These are phyloP conservation scores for Sebastes glaucus DNA, from an alignment of 2,797 vertebrate genomes.

Conservation along the genomic window DNA sequence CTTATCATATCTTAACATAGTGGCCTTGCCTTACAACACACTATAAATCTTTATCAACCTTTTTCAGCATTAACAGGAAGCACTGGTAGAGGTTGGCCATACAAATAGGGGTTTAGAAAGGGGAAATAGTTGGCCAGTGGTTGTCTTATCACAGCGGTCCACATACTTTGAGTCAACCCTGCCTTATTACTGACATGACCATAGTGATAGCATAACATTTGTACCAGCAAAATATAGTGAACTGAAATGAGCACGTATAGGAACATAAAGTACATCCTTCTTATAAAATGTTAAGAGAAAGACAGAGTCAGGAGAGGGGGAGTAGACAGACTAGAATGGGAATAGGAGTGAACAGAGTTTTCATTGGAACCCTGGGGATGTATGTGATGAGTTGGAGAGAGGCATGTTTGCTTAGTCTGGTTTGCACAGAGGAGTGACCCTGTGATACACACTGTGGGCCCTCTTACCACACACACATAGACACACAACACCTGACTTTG, in stretches of 20 bases:
- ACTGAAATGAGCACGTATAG: not conserved
- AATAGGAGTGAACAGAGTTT: conserved; percentile 37
- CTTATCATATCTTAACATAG: too few species aligned
- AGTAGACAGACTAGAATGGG: conserved; percentile 1
- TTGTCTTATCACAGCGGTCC: not conserved
- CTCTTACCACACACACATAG: not conserved
- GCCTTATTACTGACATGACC: not conserved
- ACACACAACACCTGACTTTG: conserved; percentile 3
- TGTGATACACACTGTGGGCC: conserved; percentile 43
- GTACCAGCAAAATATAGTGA: not conserved
- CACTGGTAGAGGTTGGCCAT: too few species aligned
- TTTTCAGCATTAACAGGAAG: not conserved
- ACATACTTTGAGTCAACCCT: not conserved
- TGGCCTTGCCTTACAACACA: not conserved
- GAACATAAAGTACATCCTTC: not conserved
- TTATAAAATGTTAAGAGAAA: conserved; percentile 4
- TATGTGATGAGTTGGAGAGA: conserved; percentile 63
- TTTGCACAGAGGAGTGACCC: conserved; percentile 69
- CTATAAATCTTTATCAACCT: not conserved
- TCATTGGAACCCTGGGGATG: conserved; percentile 56
- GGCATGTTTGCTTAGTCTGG: conserved; percentile 51
- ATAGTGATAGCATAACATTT: not conserved
- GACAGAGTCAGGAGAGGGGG: not conserved
- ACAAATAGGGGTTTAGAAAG: not conserved
- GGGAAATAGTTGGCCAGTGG: not conserved